Conservation (phyloP, 2,797 vertebrate species). For the Schizopygopsis pylzovi region DNA sequence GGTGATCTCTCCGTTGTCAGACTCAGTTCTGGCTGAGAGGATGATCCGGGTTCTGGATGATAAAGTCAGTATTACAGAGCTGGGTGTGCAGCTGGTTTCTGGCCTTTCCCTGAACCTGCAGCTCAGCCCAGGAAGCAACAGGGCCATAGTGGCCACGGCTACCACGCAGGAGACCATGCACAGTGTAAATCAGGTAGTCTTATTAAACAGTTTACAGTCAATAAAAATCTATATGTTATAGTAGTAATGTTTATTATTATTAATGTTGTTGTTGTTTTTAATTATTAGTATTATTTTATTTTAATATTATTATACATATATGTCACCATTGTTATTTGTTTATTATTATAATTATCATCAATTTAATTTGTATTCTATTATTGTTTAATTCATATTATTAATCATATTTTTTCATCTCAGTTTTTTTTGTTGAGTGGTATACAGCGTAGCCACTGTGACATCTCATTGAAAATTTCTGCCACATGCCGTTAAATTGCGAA, state of each 20-base stretch:
- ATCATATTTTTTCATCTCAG: neutral
- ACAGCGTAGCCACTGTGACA: neutral
- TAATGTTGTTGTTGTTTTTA: neutral
- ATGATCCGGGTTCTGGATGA: slow-evolving; percentile 84
- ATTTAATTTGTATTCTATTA: neutral
- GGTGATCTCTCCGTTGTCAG: slow-evolving; percentile 86
- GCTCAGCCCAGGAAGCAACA: slow-evolving; percentile 72
- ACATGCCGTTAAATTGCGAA: neutral
- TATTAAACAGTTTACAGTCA: neutral
- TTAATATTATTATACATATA: neutral
- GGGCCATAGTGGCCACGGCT: slow-evolving; percentile 76
- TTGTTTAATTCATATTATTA: too few species aligned
- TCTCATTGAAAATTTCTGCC: neutral
- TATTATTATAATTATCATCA: neutral
- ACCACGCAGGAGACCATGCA: slow-evolving; percentile 81
- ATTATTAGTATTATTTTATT: too few species aligned
- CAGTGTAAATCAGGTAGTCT: slow-evolving; percentile 80
- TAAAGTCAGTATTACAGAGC: slow-evolving; percentile 83
- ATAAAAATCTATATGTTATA: neutral
- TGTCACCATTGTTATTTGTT: neutral
- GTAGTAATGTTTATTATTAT: neutral
- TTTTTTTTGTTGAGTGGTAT: neutral
- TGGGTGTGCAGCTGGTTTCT: slow-evolving; percentile 84
- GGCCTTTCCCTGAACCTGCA: slow-evolving; percentile 82
- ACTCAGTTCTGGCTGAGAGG: slow-evolving; percentile 87